Evolutionary conservation across 1,140 invertebrate genomes (phyloP), one percentile per base, ranked within the genome.

Genomic region (Apis dorsata): DNA sequence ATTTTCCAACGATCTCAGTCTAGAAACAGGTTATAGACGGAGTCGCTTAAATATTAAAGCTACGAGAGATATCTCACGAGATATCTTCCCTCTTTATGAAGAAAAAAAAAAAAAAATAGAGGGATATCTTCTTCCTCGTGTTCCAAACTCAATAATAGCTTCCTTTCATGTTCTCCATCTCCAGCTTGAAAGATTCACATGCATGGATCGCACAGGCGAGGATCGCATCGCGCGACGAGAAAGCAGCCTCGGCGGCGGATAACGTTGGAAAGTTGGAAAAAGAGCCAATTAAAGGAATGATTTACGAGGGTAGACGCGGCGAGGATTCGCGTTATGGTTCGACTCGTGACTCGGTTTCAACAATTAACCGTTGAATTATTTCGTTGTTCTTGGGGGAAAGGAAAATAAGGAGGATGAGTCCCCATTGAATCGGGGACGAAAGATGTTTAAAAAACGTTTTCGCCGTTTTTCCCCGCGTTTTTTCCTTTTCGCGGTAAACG

Each of bases 191-290:
- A 71, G 17, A 53, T 4, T n/a, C n/a, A 21, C 53, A 19, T 72
- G 49, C 70, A 57, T 72, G 24, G 70, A 0, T 51, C n/a, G 44
- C 65, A 8, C 28, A 24, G 28, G 17, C 66, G 11, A 28, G 24
- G n/a, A 55, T 68, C 17, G 34, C 34, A 4, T 3, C 51, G 19
- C 44, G 53, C 74, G 15, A 76, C 49, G 74, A 76, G 60, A 76
- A 65, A 76, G 60, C 44, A 8, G 13, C 7, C 21, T 44, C 11
- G 57, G 17, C 65, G 24, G 24, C 51, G n/a, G 49, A 71, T 74
- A 60, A 60, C n/a, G 44, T 76, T 53, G 74, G 73, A 76, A 76
- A 76, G 60, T 76, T 76, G 74, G 74, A 63, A 76, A 63, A 76
- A 63, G 60, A 63, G 74, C 55, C 74, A 76, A 76, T 76, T 65